Evolutionary conservation across 92 coral and sea anemone species (phyloP), one percentile per base, ranked within the genome.

Genomic region (Desmophyllum pertusum): DNA sequence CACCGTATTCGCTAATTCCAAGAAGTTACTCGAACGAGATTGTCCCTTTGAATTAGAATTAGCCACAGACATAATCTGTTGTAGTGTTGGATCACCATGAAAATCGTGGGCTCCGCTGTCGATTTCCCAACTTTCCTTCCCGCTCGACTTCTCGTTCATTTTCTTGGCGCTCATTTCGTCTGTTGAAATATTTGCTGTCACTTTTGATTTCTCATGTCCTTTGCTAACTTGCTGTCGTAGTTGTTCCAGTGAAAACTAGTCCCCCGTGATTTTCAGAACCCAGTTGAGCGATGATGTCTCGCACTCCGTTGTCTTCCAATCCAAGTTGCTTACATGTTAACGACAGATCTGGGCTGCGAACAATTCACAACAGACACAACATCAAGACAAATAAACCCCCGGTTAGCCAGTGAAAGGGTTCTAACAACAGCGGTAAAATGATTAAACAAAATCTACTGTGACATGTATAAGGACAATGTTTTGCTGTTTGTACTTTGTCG

Each of bases 1-100:
- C 70, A 96, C 99, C 89, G 99, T 96, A 82, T 94, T 96, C 77
- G 99, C 99, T 68, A 96, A 85, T 61, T 96, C 99, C 65, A 96
- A 89, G 81, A 96, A 96, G 86, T 96, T 96, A 46, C 98, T 89
- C 55, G 95, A 90, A 42, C 99, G 83, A 1, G 98, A 91, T 50
- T 89, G 95, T 84, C 98, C 98, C 67, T 93, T 93, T 29, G 93
- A 46, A 42, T 75, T 77, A 1, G 93, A 46, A 42, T 75, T 77
- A 1, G 98, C 98, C 41, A 94, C 98, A 30, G 97, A 83, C 95
- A 93, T 93, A 19, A 93, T 90, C 75, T 94, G 98, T 73, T 94
- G 95, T 65, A 94, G 67, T 3, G 92, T 86, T 15, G 93, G 95
- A 84, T 94, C 95, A 9, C 86, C 78, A 74, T 88, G 88, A 37